Evolutionary conservation across 2,888 invertebrate species (phyloP).

Genomic region (Lasioglossum leucozonium): DNA sequence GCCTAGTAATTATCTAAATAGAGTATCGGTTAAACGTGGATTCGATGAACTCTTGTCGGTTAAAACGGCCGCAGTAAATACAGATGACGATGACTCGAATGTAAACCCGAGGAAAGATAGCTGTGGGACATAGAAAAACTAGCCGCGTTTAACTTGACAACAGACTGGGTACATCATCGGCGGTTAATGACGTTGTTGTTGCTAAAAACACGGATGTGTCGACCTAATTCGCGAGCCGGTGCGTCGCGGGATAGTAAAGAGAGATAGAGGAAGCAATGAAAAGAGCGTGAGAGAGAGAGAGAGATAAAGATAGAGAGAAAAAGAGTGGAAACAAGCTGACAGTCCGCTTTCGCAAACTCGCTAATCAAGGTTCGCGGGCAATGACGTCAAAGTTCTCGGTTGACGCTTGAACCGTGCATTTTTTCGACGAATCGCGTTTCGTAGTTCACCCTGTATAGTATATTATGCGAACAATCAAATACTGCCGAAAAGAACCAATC

Average conservation of each 20-base stretch:
- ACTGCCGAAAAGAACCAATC: too few relatives aligned
- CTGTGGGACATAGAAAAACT: not conserved
- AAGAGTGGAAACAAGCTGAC: not conserved
- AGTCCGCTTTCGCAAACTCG: constrained; percentile 38
- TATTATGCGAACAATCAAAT: too few relatives aligned
- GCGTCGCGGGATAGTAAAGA: not conserved
- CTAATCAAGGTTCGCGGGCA: constrained; percentile 43
- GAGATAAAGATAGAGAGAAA: not conserved
- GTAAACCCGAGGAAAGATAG: not conserved
- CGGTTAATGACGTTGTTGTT: constrained; percentile 17
- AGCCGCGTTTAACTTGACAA: constrained; percentile 15
- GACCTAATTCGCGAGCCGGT: constrained; percentile 30
- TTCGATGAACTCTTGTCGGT: not conserved
- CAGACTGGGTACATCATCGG: not conserved
- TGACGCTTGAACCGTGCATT: constrained; percentile 13
- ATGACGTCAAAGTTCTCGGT: constrained; percentile 44
- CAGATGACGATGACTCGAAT: not conserved
- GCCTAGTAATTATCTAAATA: not conserved
- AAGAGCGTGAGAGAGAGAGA: not conserved
- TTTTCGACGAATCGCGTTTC: too few relatives aligned
- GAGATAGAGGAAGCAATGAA: not conserved
- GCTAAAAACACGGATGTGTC: constrained; percentile 36
- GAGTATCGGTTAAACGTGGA: not conserved
- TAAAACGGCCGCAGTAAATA: not conserved
- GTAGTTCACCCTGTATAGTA: too few relatives aligned